Evolutionary conservation across 2,797 vertebrate species (phyloP).

Genomic region (Lindbergichthys nudifrons): DNA sequence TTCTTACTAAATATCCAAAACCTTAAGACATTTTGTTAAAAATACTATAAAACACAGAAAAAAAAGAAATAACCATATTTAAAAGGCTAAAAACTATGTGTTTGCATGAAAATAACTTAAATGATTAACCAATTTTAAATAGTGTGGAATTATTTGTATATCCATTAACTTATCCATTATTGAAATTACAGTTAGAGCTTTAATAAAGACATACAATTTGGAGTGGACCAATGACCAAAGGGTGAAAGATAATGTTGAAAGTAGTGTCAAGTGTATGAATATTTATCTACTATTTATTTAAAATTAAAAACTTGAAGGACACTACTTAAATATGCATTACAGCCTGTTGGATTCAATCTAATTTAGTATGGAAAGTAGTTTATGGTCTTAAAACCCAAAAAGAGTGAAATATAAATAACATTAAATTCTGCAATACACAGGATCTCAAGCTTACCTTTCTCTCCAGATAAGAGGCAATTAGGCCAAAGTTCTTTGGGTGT

Average conservation of each 20-base stretch:
- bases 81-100: no score
- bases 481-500: slow-evolving; percentile 98
- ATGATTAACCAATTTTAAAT: no score
- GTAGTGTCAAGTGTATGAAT: not conserved
- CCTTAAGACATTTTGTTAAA: no score
- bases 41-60: no score
- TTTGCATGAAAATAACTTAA: no score
- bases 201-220: not conserved
- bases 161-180: no score
- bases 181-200: no score
- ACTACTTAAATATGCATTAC: not conserved
- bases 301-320: no score
- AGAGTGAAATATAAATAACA: not conserved
- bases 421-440: not conserved
- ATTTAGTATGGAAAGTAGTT: not conserved
- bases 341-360: not conserved
- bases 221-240: not conserved
- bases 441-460: slow-evolving; percentile 89
- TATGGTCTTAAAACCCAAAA: not conserved
- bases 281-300: not conserved
- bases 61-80: no score
- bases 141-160: no score
- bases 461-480: slow-evolving; percentile 98
- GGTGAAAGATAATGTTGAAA: not conserved
- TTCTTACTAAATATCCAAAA: no score